A percentile compares a stretch with the other conserved stretches of the same genome.
Conservation (phyloP, 2,797 vertebrate genomes). For the Peromyscus nudipes region DNA sequence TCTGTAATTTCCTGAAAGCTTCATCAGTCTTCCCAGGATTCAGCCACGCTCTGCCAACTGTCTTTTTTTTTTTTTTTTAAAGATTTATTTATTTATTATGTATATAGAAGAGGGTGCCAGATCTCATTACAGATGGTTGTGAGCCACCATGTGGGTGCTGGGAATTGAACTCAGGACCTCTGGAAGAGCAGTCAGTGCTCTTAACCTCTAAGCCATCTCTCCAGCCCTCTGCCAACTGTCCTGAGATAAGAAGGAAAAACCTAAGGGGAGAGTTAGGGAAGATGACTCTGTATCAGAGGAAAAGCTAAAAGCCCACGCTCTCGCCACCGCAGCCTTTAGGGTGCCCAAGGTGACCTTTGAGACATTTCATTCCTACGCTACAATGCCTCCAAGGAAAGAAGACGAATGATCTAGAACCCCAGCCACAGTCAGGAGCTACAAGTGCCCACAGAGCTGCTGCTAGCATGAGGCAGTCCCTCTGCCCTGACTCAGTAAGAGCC, state of each 20-base stretch:
- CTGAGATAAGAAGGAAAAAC: background rate
- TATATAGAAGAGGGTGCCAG: too few relatives aligned
- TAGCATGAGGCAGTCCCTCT: background rate
- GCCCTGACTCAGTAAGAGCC: slow-evolving; percentile 32
- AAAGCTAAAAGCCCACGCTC: background rate
- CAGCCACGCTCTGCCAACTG: background rate
- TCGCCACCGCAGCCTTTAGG: background rate
- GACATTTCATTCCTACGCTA: background rate
- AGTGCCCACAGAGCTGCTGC: background rate
- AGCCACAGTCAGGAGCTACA: background rate
- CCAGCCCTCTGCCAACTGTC: background rate
- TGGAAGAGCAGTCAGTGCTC: too few relatives aligned
- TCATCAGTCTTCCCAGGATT: background rate
- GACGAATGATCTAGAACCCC: background rate
- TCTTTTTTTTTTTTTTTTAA: too few relatives aligned
- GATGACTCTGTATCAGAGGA: slow-evolving; percentile 5
- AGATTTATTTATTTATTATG: too few relatives aligned
- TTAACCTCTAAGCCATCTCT: too few relatives aligned
- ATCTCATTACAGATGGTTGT: too few relatives aligned
- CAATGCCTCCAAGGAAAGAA: background rate
- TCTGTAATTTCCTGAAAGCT: background rate
- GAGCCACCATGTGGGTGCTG: too few relatives aligned
- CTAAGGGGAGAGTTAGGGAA: background rate
- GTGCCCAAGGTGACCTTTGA: background rate
- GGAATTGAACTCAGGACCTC: too few relatives aligned